Conservation (phyloP, 2,888 invertebrate genomes). For the Leuctra nigra region DNA sequence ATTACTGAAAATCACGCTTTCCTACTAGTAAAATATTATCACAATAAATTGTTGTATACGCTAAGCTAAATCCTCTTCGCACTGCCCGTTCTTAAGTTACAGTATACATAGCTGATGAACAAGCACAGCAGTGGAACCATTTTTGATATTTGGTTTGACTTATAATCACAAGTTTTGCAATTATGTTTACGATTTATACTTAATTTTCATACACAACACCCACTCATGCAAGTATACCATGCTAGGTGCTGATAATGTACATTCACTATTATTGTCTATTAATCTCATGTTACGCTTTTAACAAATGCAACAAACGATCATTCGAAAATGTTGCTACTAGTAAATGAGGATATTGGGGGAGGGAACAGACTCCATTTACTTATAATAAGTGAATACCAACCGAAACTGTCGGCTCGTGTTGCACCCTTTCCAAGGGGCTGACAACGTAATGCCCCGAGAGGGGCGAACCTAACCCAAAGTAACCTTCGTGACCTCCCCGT, state of each 20-base stretch:
- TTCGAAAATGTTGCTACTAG: background rate
- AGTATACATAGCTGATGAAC: background rate
- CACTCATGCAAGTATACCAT: background rate
- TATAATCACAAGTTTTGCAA: constrained; percentile 2
- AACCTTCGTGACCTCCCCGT: too few species aligned
- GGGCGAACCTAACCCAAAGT: background rate
- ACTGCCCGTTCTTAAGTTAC: background rate
- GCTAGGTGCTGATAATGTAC: background rate
- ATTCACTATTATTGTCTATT: constrained; percentile 3
- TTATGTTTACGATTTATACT: background rate
- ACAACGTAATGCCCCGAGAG: background rate
- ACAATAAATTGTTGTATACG: constrained; percentile 18
- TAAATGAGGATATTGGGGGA: too few species aligned
- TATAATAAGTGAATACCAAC: too few species aligned
- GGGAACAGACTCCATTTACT: too few species aligned
- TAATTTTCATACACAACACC: background rate
- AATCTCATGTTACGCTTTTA: background rate
- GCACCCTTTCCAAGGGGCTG: constrained; percentile 4
- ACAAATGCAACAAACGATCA: background rate
- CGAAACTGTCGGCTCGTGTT: background rate
- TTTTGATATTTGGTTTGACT: constrained; percentile 19
- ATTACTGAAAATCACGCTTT: background rate
- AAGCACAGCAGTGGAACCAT: constrained; percentile 3
- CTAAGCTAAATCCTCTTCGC: background rate
- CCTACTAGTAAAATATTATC: constrained; percentile 1